Evolutionary conservation across 2,113 vertebrate species (phyloP).

Genomic region (Sialia sialis): DNA sequence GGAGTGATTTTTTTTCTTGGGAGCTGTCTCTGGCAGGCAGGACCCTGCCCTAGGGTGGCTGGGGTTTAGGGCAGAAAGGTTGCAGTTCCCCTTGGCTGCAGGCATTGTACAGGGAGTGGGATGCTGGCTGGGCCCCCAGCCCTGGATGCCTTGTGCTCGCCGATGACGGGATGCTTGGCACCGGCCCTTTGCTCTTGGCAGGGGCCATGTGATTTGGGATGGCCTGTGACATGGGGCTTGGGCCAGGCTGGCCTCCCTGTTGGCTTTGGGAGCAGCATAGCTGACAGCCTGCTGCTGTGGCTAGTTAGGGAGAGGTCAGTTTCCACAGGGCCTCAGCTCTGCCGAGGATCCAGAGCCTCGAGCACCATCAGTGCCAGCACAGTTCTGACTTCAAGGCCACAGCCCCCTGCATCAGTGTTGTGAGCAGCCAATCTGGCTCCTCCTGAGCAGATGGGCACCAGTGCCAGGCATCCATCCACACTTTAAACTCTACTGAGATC

Average conservation of each 20-base stretch:
- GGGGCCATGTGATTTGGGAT: not conserved
- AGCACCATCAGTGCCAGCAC: not conserved
- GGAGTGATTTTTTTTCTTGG: not conserved
- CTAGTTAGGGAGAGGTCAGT: not conserved
- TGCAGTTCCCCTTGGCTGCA: not conserved
- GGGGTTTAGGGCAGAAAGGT: not conserved
- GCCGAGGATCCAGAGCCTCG: not conserved
- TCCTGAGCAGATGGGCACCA: not conserved
- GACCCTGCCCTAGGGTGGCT: not conserved
- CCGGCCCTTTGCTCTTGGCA: not conserved
- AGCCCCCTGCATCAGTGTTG: not conserved
- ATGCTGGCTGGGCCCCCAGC: not conserved
- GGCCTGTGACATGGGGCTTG: accelerated
- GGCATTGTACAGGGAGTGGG: not conserved
- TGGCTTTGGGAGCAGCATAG: not conserved
- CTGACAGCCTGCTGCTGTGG: not conserved
- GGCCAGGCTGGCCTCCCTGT: not conserved
- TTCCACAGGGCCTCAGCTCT: accelerated
- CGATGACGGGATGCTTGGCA: conserved; percentile 1
- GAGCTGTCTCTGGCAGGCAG: not conserved
- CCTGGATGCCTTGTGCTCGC: not conserved
- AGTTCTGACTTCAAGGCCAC: not conserved
- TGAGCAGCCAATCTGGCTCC: not conserved
- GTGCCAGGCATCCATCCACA: not conserved
- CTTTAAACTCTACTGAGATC: not conserved